Evolutionary conservation across 1,140 invertebrate species (phyloP), one percentile per base, ranked within the genome.

Genomic region (Sitophilus oryzae): DNA sequence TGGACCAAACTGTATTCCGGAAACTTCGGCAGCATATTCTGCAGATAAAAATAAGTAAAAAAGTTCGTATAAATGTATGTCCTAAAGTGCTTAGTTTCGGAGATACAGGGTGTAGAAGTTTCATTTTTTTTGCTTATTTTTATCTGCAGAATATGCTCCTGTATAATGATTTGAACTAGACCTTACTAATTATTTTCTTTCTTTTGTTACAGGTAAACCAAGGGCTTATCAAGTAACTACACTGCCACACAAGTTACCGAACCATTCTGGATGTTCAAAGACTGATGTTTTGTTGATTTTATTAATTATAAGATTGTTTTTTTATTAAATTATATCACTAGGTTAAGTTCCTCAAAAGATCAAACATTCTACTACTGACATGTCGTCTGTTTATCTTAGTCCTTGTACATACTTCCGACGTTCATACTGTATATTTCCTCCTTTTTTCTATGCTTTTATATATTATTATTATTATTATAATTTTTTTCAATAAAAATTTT

Each of bases 251-350:
- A 62, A 70, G 68, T 70, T 70, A 70, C 68, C 68, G 66, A 56
- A 59, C 49, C 59, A 55, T 62, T 63, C 59, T 65, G 67, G 67
- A 67, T 67, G 65, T 63, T 63, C 63, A 58, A 70, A 70, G 68
- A 70, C 68, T 70, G 68, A 70, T 67, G 64, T 64, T 60, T 69
- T 70, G 66, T 68, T 68, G 63, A 65, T 70, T 70, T 69, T 69
- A 67, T 65, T 66, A 67, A 62, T 66, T 66, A 66, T 66, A 56
- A 64, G 58, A 61, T 60, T 64, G 58, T 66, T 67, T 67, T n/a
- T 67, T 66, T 68, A 62, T 68, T 68, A 68, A 68, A 67, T 69
- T 69, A 69, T 69, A 66, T 65, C 34, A 23, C 41, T 67, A 67
- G 66, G 25, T 64, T 66, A 66, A 67, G 66, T 66, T 67, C 59